phyloP scores from a whole-genome alignment of 1,140 invertebrate genomes.

The Drosophila triauraria region DNA sequence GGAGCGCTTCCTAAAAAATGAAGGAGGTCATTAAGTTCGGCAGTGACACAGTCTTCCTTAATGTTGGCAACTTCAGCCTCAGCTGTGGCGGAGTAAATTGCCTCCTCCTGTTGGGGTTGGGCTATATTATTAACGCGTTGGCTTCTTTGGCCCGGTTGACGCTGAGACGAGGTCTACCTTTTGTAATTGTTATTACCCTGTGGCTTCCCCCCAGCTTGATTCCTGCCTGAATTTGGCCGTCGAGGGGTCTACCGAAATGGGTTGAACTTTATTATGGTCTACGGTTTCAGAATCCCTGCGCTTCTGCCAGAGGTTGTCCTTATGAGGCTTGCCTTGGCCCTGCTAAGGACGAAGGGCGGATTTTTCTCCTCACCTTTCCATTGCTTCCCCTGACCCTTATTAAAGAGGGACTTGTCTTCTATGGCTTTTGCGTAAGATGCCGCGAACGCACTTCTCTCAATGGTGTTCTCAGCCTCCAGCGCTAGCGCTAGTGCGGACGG shows the following conservation, averaged over 20 bases:
- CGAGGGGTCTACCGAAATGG: no score
- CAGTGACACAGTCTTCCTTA: slow-evolving; percentile 11
- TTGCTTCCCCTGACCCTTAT: no score
- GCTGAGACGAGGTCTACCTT: slow-evolving; percentile 23
- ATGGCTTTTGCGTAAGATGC: no score
- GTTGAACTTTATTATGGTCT: no score
- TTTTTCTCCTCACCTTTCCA: no score
- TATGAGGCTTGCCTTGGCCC: no score
- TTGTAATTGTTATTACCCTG: slow-evolving; percentile 12
- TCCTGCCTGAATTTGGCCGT: slow-evolving; percentile 3
- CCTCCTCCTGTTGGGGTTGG: slow-evolving; percentile 9
- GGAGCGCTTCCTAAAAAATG: slow-evolving; percentile 30
- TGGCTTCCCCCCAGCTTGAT: slow-evolving; percentile 12
- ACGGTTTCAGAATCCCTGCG: no score
- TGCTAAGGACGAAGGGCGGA: no score
- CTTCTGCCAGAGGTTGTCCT: no score
- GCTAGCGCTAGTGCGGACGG: not conserved
- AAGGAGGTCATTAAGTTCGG: not conserved
- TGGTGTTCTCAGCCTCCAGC: no score
- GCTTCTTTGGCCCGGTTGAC: slow-evolving; percentile 18
- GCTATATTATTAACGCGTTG: slow-evolving; percentile 27
- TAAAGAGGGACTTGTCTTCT: no score
- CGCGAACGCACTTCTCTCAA: no score
- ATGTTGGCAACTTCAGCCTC: slow-evolving; percentile 14
- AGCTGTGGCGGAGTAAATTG: slow-evolving; percentile 11